Percentiles rank a stretch among this genome's conserved stretches.
These are phyloP conservation scores for Esox lucius DNA, from an alignment of 2,797 vertebrate species.

Conservation along the genomic window DNA sequence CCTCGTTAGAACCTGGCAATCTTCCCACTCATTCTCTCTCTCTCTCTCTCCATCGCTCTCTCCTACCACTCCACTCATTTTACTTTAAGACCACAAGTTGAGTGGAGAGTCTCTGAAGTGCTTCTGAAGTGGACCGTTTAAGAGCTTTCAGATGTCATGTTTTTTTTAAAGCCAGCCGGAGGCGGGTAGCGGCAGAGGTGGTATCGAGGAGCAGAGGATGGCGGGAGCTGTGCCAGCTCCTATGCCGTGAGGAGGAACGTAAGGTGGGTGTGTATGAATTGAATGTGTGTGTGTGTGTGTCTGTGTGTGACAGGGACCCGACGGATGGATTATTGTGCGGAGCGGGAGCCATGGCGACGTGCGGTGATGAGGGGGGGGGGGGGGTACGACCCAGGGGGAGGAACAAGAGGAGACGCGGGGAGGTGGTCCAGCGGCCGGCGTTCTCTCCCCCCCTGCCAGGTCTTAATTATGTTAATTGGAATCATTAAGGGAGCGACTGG, in stretches of 20 bases:
- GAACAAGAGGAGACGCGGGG: constrained; percentile 29
- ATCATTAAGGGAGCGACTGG: constrained; percentile 76
- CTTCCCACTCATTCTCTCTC: background rate
- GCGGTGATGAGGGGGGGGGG: constrained; percentile 19
- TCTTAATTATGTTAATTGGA: constrained; percentile 82
- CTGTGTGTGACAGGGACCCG: background rate
- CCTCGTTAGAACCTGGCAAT: constrained; percentile 1
- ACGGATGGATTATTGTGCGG: constrained; percentile 39
- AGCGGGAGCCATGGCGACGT: constrained; percentile 28
- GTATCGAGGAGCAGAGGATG: background rate
- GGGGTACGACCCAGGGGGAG: background rate
- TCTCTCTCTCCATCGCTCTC: constrained; percentile 24
- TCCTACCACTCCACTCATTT: constrained; percentile 33
- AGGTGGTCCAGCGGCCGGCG: constrained; percentile 42
- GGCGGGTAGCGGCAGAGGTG: background rate
- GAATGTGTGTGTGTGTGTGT: background rate
- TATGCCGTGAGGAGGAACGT: constrained; percentile 34
- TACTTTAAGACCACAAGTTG: constrained; percentile 57
- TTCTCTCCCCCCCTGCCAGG: constrained; percentile 68
- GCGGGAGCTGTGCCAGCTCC: constrained; percentile 15
- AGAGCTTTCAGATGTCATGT: constrained; percentile 64
- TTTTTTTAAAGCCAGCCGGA: constrained; percentile 48
- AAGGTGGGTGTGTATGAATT: background rate
- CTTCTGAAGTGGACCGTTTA: constrained; percentile 65
- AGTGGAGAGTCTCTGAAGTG: constrained; percentile 71